phyloP scores from a whole-genome alignment of 2,113 vertebrate genomes.

The Trogon surrucura region DNA sequence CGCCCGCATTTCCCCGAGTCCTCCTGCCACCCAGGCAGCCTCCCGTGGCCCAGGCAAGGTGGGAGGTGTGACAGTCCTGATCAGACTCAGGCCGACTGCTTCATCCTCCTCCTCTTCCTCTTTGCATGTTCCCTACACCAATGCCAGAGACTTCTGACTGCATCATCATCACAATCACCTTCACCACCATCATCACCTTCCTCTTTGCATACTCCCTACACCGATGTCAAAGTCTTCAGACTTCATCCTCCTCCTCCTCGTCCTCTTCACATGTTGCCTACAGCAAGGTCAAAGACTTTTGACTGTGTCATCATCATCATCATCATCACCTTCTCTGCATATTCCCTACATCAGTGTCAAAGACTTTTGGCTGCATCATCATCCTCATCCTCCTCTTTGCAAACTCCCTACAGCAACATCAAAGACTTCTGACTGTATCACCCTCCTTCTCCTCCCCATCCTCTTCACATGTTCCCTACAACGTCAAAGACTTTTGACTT shows the following conservation, averaged over 20 bases:
- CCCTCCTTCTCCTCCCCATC: not conserved
- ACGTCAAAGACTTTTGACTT: not conserved
- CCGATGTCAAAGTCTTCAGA: not conserved
- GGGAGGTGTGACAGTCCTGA: not conserved
- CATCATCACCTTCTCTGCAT: not conserved
- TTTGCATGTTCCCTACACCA: not conserved
- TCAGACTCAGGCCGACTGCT: not conserved
- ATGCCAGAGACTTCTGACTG: not conserved
- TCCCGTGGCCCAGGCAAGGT: not conserved
- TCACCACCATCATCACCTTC: not conserved
- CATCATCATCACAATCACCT: not conserved
- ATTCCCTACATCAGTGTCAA: not conserved
- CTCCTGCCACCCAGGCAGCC: not conserved
- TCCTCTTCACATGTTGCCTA: not conserved
- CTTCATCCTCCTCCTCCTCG: not conserved
- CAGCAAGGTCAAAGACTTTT: not conserved
- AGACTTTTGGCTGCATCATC: not conserved
- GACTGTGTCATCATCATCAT: not conserved
- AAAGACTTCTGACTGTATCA: not conserved
- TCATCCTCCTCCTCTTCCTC: not conserved
- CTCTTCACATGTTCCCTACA: not conserved
- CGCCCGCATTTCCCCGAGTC: accelerated
- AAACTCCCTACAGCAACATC: not conserved
- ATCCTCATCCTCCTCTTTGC: not conserved
- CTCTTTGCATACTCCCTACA: not conserved